A percentile compares a stretch with the other conserved stretches of the same genome.
phyloP scores from a whole-genome alignment of 2,888 invertebrate genomes.

The Gasteruption jaculator region DNA sequence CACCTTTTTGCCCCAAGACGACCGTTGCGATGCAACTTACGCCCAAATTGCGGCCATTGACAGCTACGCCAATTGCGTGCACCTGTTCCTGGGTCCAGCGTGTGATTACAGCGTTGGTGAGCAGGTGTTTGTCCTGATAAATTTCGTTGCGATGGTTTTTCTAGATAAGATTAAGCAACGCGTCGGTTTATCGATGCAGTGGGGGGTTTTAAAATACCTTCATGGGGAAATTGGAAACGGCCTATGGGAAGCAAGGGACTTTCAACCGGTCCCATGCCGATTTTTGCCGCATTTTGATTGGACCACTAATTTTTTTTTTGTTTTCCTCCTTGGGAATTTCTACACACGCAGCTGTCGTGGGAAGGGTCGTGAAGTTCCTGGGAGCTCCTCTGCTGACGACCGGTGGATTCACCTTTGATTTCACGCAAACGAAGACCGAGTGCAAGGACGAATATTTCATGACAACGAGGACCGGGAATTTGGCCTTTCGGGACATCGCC shows the following conservation, averaged over 20 bases:
- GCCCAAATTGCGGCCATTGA: constrained; percentile 71
- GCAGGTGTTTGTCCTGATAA: constrained; percentile 45
- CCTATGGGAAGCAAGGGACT: background rate
- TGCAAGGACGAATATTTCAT: constrained; percentile 75
- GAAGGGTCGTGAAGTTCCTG: constrained; percentile 73
- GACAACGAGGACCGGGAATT: constrained; percentile 68
- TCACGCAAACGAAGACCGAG: constrained; percentile 65
- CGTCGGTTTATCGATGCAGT: too few species aligned
- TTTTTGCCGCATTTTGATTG: too few species aligned
- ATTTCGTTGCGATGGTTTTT: background rate
- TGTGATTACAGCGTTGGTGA: constrained; percentile 80
- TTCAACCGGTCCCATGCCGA: background rate
- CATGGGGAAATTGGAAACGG: too few species aligned
- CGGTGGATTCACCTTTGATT: constrained; percentile 77
- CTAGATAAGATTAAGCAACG: background rate
- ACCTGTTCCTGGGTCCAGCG: constrained; percentile 75
- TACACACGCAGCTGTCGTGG: constrained; percentile 74
- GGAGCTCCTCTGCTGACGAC: constrained; percentile 74
- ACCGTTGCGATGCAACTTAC: constrained; percentile 69
- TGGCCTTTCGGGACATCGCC: constrained; percentile 70
- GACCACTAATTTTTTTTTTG: too few species aligned
- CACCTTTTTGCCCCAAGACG: constrained; percentile 64
- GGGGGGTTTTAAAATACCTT: too few species aligned
- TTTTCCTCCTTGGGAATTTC: too few species aligned
- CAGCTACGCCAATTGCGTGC: constrained; percentile 68